These are phyloP conservation scores for Drosophila prosaltans DNA, from an alignment of 1,140 invertebrate genomes.

Conservation along the genomic window DNA sequence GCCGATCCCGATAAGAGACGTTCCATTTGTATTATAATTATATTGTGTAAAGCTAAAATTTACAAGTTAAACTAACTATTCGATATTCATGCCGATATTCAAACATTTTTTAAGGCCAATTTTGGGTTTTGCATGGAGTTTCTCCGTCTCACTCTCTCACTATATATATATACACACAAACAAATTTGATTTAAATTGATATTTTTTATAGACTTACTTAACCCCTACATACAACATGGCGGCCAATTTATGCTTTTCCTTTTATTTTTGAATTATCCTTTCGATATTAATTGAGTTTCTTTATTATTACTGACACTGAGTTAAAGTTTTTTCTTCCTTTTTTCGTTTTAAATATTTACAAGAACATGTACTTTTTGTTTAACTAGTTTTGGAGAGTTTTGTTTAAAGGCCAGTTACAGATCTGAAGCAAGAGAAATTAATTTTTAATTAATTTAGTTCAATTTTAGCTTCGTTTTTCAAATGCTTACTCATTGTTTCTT, in stretches of 20 bases:
- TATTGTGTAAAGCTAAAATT: slow-evolving; percentile 77
- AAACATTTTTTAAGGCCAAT: slow-evolving; percentile 61
- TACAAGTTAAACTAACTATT: slow-evolving; percentile 80
- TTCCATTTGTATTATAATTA: slow-evolving; percentile 56
- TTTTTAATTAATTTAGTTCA: not conserved
- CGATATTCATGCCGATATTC: slow-evolving; percentile 71
- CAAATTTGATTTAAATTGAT: slow-evolving; percentile 70
- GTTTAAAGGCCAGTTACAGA: slow-evolving; percentile 72
- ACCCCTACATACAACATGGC: slow-evolving; percentile 76
- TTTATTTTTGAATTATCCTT: slow-evolving; percentile 14
- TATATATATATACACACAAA: slow-evolving; percentile 58
- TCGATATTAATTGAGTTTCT: slow-evolving; percentile 40
- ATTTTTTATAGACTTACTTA: slow-evolving; percentile 58
- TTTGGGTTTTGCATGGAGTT: slow-evolving; percentile 42
- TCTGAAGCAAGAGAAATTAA: slow-evolving; percentile 46
- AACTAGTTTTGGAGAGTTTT: slow-evolving; percentile 55
- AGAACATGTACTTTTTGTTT: slow-evolving; percentile 54
- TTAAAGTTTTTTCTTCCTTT: slow-evolving; percentile 48
- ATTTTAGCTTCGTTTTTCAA: too few species aligned
- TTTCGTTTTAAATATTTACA: slow-evolving; percentile 67
- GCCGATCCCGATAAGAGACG: slow-evolving; percentile 28
- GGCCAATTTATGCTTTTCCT: slow-evolving; percentile 38
- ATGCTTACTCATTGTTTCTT: slow-evolving; percentile 92
- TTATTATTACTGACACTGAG: slow-evolving; percentile 69
- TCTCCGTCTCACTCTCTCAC: slow-evolving; percentile 62